A percentile compares a stretch with the other conserved stretches of the same genome.
Evolutionary conservation across 2,888 invertebrate genomes (phyloP).

Genomic region (Zaprionus obscuricornis): DNA sequence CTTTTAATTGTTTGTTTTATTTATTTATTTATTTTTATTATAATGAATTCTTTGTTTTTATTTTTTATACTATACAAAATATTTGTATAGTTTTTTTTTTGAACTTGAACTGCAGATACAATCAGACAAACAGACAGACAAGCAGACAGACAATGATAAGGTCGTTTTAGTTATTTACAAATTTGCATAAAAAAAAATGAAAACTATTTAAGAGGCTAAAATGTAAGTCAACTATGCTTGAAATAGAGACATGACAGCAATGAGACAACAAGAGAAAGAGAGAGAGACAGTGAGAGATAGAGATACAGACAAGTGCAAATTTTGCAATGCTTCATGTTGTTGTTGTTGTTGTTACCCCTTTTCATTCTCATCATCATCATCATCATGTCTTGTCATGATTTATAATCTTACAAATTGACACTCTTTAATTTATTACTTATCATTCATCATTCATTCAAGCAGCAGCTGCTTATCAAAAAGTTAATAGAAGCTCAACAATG

Average conservation of each 20-base stretch:
- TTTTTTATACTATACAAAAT: constrained; percentile 2
- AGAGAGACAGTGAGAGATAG: background rate
- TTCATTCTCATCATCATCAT: too few relatives aligned
- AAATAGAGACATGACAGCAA: too few relatives aligned
- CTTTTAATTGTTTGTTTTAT: constrained; percentile 7
- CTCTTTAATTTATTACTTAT: constrained; percentile 6
- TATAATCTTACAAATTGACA: constrained; percentile 22
- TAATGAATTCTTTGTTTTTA: background rate
- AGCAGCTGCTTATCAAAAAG: constrained; percentile 34
- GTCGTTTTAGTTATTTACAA: constrained; percentile 22
- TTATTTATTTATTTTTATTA: constrained; percentile 8
- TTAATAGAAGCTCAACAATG: constrained; percentile 24
- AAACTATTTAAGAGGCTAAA: background rate
- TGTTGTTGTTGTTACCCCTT: constrained; percentile 7
- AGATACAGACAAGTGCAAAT: background rate
- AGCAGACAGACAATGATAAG: constrained; percentile 22
- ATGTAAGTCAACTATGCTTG: too few relatives aligned
- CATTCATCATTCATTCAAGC: too few relatives aligned
- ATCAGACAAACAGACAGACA: too few relatives aligned
- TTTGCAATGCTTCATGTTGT: background rate
- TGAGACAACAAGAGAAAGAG: background rate
- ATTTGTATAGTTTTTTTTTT: constrained; percentile 14
- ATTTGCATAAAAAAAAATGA: constrained; percentile 10
- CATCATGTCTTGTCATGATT: constrained; percentile 5
- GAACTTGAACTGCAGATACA: constrained; percentile 18